Base-by-base conservation (phyloP, 1,140 invertebrate species). In the Drosophila pachea region DNA sequence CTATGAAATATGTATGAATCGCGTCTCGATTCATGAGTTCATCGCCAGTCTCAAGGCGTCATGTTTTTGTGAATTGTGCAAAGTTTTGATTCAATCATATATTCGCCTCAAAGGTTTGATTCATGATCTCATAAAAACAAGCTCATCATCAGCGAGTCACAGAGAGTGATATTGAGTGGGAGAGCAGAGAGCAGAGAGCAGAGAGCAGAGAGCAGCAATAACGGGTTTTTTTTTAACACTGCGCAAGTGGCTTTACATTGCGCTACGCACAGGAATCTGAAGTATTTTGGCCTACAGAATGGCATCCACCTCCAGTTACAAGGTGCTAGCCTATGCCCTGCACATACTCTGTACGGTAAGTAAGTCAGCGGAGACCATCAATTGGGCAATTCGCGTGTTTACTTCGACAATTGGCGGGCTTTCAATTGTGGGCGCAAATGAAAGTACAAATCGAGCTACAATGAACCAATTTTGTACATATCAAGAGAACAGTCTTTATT, bases 291-390 rank as follows among this genome's bases (percentile, higher is more conserved):
- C 14, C 32, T 45, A 45, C 5, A 35, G 29, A 22, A 84, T 88
- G 87, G 55, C 86, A 4, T 78, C 82, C 32, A 88, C 86, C 29
- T 78, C 82, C 42, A 53, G 61, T n/a, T 50, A 81, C 6, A 88
- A 88, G 53, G 63, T 75, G n/a, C 60, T 87, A 22, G 71, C 76
- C 7, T 84, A 76, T 58, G 53, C 64, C 16, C 61, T 88, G 49
- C 70, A 88, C 47, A 48, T 88, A 53, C 7, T 88, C 0, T 84
- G 86, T 52, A 54, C 75, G 61, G 87, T 88, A 63, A 88, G 87
- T 78, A 48, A 11, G 29, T 22, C 14, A 16, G 7, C 6, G 29
- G 63, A 59, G 48, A 54, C 16, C 9, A 38, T 72, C 50, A 54
- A 70, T 42, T 62, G 35, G 35, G 36, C 48, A 48, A 38, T n/a